A percentile compares a stretch with the other conserved stretches of the same genome.
Evolutionary conservation across 2,797 vertebrate genomes (phyloP).

Genomic region (Fratercula arctica): DNA sequence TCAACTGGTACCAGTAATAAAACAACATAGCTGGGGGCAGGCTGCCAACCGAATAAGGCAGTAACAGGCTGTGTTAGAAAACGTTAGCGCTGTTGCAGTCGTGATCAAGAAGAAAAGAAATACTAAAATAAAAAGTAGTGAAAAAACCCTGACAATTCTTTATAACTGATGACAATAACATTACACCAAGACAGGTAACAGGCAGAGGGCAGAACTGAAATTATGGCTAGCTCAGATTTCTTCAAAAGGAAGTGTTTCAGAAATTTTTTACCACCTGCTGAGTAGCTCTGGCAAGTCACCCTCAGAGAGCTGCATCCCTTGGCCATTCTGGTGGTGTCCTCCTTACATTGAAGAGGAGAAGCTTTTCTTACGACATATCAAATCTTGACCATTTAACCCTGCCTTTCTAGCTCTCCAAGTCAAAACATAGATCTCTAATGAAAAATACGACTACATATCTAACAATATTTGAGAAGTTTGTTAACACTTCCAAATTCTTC

Average conservation of each 20-base stretch:
- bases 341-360: background rate
- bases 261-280: background rate
- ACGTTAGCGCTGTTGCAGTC: background rate
- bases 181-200: background rate
- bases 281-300: background rate
- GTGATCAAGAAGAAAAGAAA: background rate
- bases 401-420: background rate
- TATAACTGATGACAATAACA: background rate
- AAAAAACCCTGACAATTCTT: fast-evolving
- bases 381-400: background rate
- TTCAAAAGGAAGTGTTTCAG: background rate
- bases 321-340: background rate
- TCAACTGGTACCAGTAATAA: background rate
- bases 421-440: background rate
- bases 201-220: background rate
- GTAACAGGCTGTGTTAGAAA: background rate
- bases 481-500: background rate
- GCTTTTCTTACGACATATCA: background rate
- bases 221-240: background rate
- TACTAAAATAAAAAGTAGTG: background rate
- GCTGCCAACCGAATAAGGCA: background rate
- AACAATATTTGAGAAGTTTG: background rate
- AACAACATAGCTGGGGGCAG: background rate
- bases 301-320: background rate
- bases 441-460: background rate